Conservation (phyloP, 2,888 invertebrate genomes). For the Epistrophella euchroma region DNA sequence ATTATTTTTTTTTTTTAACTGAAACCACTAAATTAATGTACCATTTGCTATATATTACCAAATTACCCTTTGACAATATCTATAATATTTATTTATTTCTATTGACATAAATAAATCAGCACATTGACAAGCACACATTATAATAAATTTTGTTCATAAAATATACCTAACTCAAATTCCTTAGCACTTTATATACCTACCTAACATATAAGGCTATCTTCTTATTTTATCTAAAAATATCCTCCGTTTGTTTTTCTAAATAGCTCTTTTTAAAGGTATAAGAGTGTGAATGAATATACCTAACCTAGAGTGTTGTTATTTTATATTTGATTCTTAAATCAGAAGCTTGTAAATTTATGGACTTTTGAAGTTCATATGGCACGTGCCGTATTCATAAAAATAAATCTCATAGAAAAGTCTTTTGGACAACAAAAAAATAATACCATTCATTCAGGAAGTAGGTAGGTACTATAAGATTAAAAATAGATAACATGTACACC, state of each 20-base stretch:
- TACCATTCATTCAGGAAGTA: conserved; percentile 5
- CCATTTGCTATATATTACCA: not conserved
- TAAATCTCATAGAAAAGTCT: conserved; percentile 9
- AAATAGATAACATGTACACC: not conserved
- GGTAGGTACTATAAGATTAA: not conserved
- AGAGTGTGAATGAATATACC: conserved; percentile 51
- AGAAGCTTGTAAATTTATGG: conserved; percentile 58
- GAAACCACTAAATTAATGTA: not conserved
- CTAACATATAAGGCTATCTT: not conserved
- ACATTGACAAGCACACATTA: conserved; percentile 57
- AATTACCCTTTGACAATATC: conserved; percentile 5
- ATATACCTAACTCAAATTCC: conserved; percentile 26
- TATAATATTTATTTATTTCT: not conserved
- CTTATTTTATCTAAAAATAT: conserved; percentile 47
- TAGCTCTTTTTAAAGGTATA: not conserved
- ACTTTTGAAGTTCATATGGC: conserved; percentile 50
- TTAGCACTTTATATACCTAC: not conserved
- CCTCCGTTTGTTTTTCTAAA: not conserved
- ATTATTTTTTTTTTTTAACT: not conserved
- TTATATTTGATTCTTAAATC: conserved; percentile 33
- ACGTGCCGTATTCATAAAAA: conserved; percentile 49
- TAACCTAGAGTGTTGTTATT: conserved; percentile 39
- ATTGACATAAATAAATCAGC: conserved; percentile 42
- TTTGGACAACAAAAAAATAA: not conserved
- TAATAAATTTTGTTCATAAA: conserved; percentile 55